Evolutionary conservation across 2,113 vertebrate species (phyloP), one percentile per base, ranked within the genome.

Genomic region (Lepus europaeus): DNA sequence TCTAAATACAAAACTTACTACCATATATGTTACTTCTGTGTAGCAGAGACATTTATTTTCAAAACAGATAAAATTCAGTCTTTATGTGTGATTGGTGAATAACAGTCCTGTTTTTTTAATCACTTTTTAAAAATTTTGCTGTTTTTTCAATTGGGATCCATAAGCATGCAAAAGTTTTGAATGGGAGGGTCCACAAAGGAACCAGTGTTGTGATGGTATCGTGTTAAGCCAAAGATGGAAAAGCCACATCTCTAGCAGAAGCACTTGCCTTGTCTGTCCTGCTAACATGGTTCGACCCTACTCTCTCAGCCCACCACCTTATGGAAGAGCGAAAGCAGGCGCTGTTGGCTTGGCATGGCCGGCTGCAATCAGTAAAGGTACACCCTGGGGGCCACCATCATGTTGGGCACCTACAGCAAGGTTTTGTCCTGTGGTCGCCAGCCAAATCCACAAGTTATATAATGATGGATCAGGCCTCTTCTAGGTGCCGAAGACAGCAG

Each of bases 1-100:
- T 99, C 99, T 99, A 99, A 99, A 99, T 99, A 99, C 99, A 99
- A 99, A 99, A 99, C 99, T 99, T 98, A 99, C 99, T 99, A 99
- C 99, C 99, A 99, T 99, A 99, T 99, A 89, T 99, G 98, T 99
- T 99, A 99, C 99, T 99, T 99, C 99, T 99, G 99, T 99, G 99
- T 99, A 99, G 99, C 99, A 99, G 99, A 99, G 99, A 99, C 99
- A 99, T 99, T 99, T 99, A 98, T 99, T 99, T 99, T 98, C 98
- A 99, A 99, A 99, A 99, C 99, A 98, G 99, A 98, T 99, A 99
- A 99, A 99, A 99, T 99, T 99, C 98, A 99, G 99, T 99, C 99
- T 99, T 99, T 99, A 99, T 99, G 98, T 98, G 99, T 98, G 98
- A 99, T 99, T 99, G 98, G 99, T 98, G 99, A 99, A 99, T 99